Conservation (phyloP, 2,797 vertebrate species). For the Scleropages formosus region DNA sequence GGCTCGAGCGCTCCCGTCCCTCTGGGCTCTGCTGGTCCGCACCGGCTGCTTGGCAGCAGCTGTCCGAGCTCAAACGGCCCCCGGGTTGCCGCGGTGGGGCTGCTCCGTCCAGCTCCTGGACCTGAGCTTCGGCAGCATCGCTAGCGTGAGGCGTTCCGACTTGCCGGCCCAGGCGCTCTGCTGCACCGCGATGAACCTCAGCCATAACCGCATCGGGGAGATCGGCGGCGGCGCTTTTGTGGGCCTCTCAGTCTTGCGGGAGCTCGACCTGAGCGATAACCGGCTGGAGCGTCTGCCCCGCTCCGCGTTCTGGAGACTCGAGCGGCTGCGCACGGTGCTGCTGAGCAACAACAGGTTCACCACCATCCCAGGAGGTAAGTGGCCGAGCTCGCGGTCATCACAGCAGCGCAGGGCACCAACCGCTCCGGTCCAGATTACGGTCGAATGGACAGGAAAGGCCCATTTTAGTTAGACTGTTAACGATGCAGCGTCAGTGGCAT, state of each 20-base stretch:
- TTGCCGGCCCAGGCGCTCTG: background rate
- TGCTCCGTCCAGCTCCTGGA: constrained; percentile 6
- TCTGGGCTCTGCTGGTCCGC: constrained; percentile 4
- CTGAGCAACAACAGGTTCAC: constrained; percentile 33
- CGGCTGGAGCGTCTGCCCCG: background rate
- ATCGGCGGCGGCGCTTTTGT: constrained; percentile 23
- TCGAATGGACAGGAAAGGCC: background rate
- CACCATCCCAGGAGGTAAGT: constrained; percentile 30
- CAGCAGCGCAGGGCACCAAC: too few relatives aligned
- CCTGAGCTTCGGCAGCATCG: constrained; percentile 22
- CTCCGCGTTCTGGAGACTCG: constrained; percentile 5
- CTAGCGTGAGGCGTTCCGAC: constrained; percentile 10
- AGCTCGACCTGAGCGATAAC: constrained; percentile 32
- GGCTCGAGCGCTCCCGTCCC: constrained; percentile 9
- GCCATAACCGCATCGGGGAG: constrained; percentile 28
- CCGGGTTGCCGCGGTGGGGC: constrained; percentile 20
- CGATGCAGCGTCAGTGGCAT: too few relatives aligned
- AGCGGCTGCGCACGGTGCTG: constrained; percentile 22
- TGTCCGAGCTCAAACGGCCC: constrained; percentile 23
- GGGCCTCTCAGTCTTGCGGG: constrained; percentile 8
- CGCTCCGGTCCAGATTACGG: background rate
- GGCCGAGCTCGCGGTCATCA: background rate
- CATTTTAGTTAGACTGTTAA: too few relatives aligned
- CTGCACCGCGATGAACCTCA: constrained; percentile 27
- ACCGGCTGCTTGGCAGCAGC: background rate